Evolutionary conservation across 2,113 vertebrate genomes (phyloP).

Genomic region (Heliornis fulica): DNA sequence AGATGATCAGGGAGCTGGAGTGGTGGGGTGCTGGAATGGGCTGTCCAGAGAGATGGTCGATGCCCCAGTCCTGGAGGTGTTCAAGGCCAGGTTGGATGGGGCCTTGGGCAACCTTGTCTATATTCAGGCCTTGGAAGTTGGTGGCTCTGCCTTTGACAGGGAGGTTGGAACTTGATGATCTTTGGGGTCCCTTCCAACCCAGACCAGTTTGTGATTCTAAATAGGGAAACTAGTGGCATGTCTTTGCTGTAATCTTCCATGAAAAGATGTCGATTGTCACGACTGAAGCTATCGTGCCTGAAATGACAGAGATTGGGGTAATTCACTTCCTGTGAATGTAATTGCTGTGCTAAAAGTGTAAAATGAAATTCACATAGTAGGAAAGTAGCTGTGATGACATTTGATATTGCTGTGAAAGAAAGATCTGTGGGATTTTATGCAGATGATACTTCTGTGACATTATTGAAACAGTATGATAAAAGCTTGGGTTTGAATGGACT

Average conservation of each 20-base stretch:
- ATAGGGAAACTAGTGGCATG: not conserved
- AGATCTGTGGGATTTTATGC: not conserved
- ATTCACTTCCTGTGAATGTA: slow-evolving; percentile 27
- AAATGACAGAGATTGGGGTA: slow-evolving; percentile 16
- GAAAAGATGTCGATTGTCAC: not conserved
- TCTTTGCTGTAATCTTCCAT: slow-evolving; percentile 24
- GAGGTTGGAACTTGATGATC: too few species aligned
- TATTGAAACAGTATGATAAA: not conserved
- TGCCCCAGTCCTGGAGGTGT: too few species aligned
- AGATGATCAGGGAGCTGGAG: too few species aligned
- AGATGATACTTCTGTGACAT: not conserved
- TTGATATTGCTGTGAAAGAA: not conserved
- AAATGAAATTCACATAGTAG: not conserved
- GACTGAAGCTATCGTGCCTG: not conserved
- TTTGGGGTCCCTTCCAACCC: too few species aligned
- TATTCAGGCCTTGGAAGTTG: too few species aligned
- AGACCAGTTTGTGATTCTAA: too few species aligned
- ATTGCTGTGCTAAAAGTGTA: slow-evolving; percentile 39
- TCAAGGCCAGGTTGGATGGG: too few species aligned
- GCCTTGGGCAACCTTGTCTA: too few species aligned
- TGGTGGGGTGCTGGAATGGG: too few species aligned
- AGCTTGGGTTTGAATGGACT: not conserved
- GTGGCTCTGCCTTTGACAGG: too few species aligned
- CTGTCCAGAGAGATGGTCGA: too few species aligned
- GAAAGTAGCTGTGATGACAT: not conserved